Conservation (phyloP, 2,797 vertebrate species). For the Eupleurogrammus muticus region DNA sequence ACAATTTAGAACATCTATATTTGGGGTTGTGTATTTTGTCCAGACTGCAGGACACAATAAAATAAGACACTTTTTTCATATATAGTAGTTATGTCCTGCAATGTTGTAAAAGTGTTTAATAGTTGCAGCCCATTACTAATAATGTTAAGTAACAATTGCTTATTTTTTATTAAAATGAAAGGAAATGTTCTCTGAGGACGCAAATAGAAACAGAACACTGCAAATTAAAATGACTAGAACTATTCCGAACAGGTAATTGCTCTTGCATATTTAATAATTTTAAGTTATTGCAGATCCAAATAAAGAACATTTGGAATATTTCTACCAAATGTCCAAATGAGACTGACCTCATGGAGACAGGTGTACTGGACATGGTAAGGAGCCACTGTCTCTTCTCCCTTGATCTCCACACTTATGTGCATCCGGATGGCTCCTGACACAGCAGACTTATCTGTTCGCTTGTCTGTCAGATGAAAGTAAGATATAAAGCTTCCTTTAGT, state of each 20-base stretch:
- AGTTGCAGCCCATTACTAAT: constrained; percentile 9
- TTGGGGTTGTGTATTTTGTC: neutral
- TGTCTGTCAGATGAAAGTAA: constrained; percentile 84
- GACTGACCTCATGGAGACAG: constrained; percentile 93
- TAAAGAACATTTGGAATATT: constrained; percentile 8
- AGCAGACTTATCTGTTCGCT: constrained; percentile 96
- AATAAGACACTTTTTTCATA: neutral
- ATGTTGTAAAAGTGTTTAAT: constrained; percentile 1
- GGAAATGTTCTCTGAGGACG: neutral
- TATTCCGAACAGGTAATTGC: constrained; percentile 1
- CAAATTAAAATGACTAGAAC: constrained; percentile 29
- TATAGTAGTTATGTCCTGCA: neutral
- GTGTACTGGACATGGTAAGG: constrained; percentile 98
- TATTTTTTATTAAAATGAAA: neutral
- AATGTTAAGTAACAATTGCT: neutral
- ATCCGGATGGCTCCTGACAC: constrained; percentile 97
- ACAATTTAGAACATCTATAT: neutral
- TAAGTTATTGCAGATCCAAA: constrained; percentile 13
- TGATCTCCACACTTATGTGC: constrained; percentile 99
- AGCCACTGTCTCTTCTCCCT: constrained; percentile 98
- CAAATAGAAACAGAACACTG: constrained; percentile 1
- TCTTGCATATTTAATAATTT: constrained; percentile 23
- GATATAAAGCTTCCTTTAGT: constrained; percentile 35
- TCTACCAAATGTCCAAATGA: constrained; percentile 2
- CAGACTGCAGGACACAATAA: neutral